A percentile compares a stretch with the other conserved stretches of the same genome.
phyloP scores from a whole-genome alignment of 2,797 vertebrate species.

The Eulemur mongoz region DNA sequence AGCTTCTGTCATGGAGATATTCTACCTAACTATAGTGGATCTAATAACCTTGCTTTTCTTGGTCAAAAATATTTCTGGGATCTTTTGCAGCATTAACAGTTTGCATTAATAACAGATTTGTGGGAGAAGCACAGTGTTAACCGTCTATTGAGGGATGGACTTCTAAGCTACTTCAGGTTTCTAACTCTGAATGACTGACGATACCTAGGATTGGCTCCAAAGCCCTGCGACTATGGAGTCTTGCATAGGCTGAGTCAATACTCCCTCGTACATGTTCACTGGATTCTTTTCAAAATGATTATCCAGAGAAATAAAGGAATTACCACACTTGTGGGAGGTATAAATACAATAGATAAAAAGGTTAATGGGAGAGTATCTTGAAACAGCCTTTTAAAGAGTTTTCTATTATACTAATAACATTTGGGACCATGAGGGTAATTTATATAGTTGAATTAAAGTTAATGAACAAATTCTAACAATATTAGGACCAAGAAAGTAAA shows the following conservation, averaged over 20 bases:
- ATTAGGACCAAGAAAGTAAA: conserved; percentile 1
- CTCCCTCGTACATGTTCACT: neutral
- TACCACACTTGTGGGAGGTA: neutral
- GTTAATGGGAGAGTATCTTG: neutral
- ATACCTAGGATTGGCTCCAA: neutral
- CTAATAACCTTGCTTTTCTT: neutral
- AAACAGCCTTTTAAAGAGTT: neutral
- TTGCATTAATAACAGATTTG: neutral
- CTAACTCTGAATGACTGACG: neutral
- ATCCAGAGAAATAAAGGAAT: neutral
- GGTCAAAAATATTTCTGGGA: neutral
- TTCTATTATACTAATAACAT: neutral
- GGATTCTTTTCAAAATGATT: neutral
- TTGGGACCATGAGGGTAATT: neutral
- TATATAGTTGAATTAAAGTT: neutral
- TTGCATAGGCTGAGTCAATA: neutral
- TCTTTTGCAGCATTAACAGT: neutral
- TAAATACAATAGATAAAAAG: neutral
- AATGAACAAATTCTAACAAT: neutral
- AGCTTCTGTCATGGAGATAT: accelerated
- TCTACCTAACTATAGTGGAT: neutral
- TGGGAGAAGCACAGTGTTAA: no score
- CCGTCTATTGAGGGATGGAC: neutral
- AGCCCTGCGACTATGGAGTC: neutral
- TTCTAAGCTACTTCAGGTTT: neutral